These are phyloP conservation scores for Phenganax subtilis DNA, from an alignment of 92 coral and sea anemone species.

Conservation along the genomic window DNA sequence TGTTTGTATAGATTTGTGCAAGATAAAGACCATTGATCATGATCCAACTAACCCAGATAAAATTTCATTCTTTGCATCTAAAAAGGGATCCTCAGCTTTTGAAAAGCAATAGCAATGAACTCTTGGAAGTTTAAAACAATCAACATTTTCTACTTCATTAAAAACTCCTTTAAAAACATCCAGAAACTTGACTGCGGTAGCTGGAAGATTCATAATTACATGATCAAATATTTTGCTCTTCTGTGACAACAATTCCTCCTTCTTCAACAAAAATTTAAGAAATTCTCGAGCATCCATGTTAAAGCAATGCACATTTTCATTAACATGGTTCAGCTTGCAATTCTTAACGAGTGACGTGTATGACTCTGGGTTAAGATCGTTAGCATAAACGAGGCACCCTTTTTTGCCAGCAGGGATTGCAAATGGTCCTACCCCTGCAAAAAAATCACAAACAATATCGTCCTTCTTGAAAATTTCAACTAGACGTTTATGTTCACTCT, in stretches of 20 bases:
- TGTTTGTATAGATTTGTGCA: no score
- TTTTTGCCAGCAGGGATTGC: slow-evolving; percentile 93
- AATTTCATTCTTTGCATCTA: slow-evolving; percentile 69
- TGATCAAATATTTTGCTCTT: slow-evolving; percentile 49
- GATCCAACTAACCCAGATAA: background rate
- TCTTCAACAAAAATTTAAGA: slow-evolving; percentile 54
- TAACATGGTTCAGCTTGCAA: slow-evolving; percentile 71
- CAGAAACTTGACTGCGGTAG: slow-evolving; percentile 82
- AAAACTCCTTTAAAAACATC: slow-evolving; percentile 75
- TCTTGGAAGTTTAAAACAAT: slow-evolving; percentile 51
- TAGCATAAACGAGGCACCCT: slow-evolving; percentile 89
- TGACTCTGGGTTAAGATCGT: slow-evolving; percentile 85
- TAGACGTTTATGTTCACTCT: slow-evolving; percentile 84
- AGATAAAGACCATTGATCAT: no score
- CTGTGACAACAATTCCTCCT: slow-evolving; percentile 1
- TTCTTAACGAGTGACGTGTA: slow-evolving; percentile 66
- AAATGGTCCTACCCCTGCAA: slow-evolving; percentile 99
- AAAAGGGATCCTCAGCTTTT: slow-evolving; percentile 62
- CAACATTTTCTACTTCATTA: slow-evolving; percentile 10
- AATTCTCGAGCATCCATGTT: slow-evolving; percentile 91
- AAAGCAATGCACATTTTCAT: slow-evolving; percentile 51
- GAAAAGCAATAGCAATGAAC: slow-evolving; percentile 98
- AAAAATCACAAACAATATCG: slow-evolving; percentile 87
- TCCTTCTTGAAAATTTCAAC: slow-evolving; percentile 52
- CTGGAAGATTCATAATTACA: slow-evolving; percentile 91